Evolutionary conservation across 2,888 invertebrate species (phyloP).

Genomic region (Latheticus oryzae): DNA sequence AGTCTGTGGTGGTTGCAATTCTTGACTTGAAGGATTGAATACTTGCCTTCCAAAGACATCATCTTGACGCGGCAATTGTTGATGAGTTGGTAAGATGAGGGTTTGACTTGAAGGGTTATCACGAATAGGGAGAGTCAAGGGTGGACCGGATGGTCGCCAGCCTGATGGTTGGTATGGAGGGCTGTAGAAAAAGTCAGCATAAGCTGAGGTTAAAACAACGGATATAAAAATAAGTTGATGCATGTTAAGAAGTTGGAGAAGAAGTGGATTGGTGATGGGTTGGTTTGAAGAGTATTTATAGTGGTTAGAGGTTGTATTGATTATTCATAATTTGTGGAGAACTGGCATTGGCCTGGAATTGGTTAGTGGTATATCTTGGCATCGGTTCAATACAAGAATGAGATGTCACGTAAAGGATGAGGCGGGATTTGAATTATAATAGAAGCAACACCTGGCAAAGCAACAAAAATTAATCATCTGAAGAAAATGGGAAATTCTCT

Average conservation of each 20-base stretch:
- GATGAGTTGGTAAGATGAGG: slow-evolving; percentile 49
- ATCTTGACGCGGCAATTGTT: slow-evolving; percentile 27
- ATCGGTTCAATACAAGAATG: slow-evolving; percentile 26
- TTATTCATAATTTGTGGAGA: slow-evolving; percentile 35
- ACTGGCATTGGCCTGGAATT: slow-evolving; percentile 36
- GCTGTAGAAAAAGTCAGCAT: slow-evolving; percentile 19
- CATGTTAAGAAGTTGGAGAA: slow-evolving; percentile 20
- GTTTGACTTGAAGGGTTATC: slow-evolving; percentile 51
- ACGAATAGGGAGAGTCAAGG: slow-evolving; percentile 51
- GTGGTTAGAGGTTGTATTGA: slow-evolving; percentile 24
- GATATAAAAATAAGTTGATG: slow-evolving; percentile 19
- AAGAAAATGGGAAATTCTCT: too few relatives aligned
- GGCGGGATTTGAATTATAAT: slow-evolving; percentile 25
- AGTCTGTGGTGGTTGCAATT: slow-evolving; percentile 39
- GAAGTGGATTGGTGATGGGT: neutral
- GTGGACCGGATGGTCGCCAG: slow-evolving; percentile 46
- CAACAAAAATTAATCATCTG: too few relatives aligned
- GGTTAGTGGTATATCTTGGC: slow-evolving; percentile 25
- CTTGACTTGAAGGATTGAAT: too few relatives aligned
- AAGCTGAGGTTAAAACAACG: slow-evolving; percentile 9
- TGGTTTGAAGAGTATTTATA: slow-evolving; percentile 29
- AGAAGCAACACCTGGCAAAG: too few relatives aligned
- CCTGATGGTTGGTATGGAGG: slow-evolving; percentile 33
- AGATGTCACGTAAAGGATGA: slow-evolving; percentile 38
- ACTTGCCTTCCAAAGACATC: too few relatives aligned